These are phyloP conservation scores for Halcyon senegalensis DNA, from an alignment of 2,113 vertebrate species.

Conservation along the genomic window DNA sequence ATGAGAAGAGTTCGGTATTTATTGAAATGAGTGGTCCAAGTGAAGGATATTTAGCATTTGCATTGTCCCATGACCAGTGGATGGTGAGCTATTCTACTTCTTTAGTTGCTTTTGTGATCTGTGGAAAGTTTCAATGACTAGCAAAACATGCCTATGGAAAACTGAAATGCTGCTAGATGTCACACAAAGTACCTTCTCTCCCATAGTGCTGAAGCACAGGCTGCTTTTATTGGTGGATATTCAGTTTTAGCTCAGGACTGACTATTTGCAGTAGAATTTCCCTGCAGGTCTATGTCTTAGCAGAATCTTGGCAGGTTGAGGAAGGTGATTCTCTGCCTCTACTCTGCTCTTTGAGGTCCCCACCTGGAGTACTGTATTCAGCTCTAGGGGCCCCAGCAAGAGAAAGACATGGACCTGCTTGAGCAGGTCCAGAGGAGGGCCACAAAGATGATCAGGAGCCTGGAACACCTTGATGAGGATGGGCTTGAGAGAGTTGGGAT, in stretches of 20 bases:
- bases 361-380: neutral
- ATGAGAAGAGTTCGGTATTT: constrained; percentile 63
- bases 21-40: constrained; percentile 88
- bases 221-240: neutral
- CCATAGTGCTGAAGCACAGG: neutral
- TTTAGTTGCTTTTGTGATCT: neutral
- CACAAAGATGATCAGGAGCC: neutral
- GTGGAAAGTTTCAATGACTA: neutral
- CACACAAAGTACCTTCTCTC: neutral
- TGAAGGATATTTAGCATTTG: constrained; percentile 85
- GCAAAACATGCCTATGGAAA: neutral
- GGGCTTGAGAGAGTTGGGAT: neutral
- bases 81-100: constrained; percentile 79
- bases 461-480: neutral
- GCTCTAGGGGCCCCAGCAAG: neutral
- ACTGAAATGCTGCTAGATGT: neutral
- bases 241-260: neutral
- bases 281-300: neutral
- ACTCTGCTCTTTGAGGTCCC: neutral
- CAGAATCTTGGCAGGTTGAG: neutral
- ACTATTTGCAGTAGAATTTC: neutral
- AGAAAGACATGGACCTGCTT: neutral
- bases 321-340: neutral
- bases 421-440: neutral
- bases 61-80: constrained; percentile 86